A percentile compares a stretch with the other conserved stretches of the same genome.
Conservation (phyloP, 1,140 invertebrate species). For the Listronotus bonariensis region DNA sequence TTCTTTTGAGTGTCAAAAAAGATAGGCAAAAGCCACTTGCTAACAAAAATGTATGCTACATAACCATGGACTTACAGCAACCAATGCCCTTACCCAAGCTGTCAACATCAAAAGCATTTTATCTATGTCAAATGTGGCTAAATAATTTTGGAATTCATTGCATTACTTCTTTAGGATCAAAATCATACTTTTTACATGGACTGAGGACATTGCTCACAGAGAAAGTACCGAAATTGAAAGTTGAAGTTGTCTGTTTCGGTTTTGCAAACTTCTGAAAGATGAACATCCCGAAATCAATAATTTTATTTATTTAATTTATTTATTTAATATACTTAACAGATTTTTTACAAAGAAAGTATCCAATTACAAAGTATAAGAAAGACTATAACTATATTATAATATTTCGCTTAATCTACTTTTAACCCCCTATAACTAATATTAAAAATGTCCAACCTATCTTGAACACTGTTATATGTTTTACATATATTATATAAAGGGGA, state of each 20-base stretch:
- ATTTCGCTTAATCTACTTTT: too few relatives aligned
- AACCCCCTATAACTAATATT: too few relatives aligned
- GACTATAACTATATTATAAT: too few relatives aligned
- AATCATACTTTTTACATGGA: conserved; percentile 30
- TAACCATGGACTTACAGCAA: conserved; percentile 44
- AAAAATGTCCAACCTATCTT: too few relatives aligned
- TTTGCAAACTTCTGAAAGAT: neutral
- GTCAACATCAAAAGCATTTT: conserved; percentile 44
- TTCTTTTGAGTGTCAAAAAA: conserved; percentile 13
- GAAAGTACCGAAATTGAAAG: conserved; percentile 24
- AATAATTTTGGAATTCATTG: conserved; percentile 38
- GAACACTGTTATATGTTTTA: too few relatives aligned
- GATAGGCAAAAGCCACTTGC: conserved; percentile 19
- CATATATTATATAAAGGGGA: too few relatives aligned
- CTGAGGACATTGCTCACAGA: conserved; percentile 26
- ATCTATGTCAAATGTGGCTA: conserved; percentile 42
- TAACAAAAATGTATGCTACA: conserved; percentile 24
- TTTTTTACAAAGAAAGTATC: too few relatives aligned
- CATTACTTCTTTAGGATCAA: conserved; percentile 4
- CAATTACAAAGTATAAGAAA: too few relatives aligned
- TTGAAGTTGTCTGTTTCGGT: conserved; percentile 11
- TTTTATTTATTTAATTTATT: too few relatives aligned
- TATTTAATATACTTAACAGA: too few relatives aligned
- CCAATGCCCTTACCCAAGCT: conserved; percentile 41
- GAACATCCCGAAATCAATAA: conserved; percentile 1